phyloP scores from a whole-genome alignment of 2,888 invertebrate genomes.

The Tubulanus polymorphus region DNA sequence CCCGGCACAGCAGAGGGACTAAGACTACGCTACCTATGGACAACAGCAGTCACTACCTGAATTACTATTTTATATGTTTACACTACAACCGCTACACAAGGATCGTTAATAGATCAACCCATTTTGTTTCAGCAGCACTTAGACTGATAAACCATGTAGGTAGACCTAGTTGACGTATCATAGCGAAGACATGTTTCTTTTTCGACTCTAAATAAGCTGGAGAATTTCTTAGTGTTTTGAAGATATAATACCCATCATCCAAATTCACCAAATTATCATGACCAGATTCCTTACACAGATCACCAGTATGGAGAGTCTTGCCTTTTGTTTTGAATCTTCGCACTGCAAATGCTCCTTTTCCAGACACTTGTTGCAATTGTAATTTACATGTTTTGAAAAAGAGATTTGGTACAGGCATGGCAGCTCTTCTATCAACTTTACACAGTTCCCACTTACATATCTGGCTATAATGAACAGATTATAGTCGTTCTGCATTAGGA shows the following conservation, averaged over 20 bases:
- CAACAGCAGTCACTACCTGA: too few species aligned
- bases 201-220: conserved; percentile 25
- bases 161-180: conserved; percentile 23
- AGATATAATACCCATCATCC: conserved; percentile 20
- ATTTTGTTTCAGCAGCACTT: conserved; percentile 25
- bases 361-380: conserved; percentile 19
- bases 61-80: too few species aligned
- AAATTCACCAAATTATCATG: conserved; percentile 11
- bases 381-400: conserved; percentile 18
- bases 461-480: conserved; percentile 9
- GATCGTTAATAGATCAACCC: conserved; percentile 15
- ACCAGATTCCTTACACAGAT: conserved; percentile 10
- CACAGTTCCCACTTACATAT: conserved; percentile 13
- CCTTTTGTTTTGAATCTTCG: conserved; percentile 16
- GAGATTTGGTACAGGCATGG: conserved; percentile 13
- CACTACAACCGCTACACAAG: too few species aligned
- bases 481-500: conserved; percentile 6
- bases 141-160: conserved; percentile 23
- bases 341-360: conserved; percentile 13
- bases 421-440: conserved; percentile 10
- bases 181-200: conserved; percentile 24
- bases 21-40: too few species aligned
- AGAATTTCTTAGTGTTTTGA: conserved; percentile 17
- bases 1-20: too few species aligned
- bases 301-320: conserved; percentile 26